Percentiles rank a stretch among this genome's conserved stretches.
Conservation (phyloP, 2,797 vertebrate species). For the Sebastes paucispinis region DNA sequence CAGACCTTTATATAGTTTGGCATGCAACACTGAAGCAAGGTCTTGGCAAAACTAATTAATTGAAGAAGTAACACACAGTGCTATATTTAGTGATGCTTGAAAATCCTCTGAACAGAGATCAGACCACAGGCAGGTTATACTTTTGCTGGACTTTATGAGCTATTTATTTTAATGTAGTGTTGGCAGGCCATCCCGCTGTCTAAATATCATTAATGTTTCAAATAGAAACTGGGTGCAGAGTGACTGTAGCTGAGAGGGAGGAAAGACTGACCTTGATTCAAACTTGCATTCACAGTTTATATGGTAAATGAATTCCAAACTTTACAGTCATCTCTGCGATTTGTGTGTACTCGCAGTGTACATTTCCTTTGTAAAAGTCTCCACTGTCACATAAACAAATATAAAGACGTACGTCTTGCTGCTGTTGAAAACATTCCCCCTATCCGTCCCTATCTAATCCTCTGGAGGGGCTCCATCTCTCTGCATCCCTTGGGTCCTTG, state of each 20-base stretch:
- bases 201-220: slow-evolving; percentile 26
- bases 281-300: not conserved
- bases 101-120: slow-evolving; percentile 15
- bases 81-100: not conserved
- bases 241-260: not conserved
- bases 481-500: not conserved
- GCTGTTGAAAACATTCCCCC: not conserved
- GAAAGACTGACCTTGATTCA: slow-evolving; percentile 23
- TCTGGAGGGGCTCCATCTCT: slow-evolving; percentile 5
- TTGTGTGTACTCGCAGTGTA: not conserved
- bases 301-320: not conserved
- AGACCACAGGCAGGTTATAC: not conserved
- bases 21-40: not conserved
- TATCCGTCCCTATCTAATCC: slow-evolving; percentile 11
- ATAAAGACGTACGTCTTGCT: not conserved
- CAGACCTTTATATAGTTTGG: slow-evolving; percentile 6
- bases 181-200: not conserved
- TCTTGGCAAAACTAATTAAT: slow-evolving; percentile 5
- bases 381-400: not conserved
- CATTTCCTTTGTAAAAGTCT: not conserved
- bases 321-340: not conserved
- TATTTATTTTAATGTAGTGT: not conserved
- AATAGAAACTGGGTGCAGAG: not conserved
- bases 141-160: slow-evolving; percentile 5
- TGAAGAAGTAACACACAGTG: not conserved